Evolutionary conservation across 2,888 invertebrate genomes (phyloP), one percentile per base, ranked within the genome.

Genomic region (Omphaloscelis lunosa): DNA sequence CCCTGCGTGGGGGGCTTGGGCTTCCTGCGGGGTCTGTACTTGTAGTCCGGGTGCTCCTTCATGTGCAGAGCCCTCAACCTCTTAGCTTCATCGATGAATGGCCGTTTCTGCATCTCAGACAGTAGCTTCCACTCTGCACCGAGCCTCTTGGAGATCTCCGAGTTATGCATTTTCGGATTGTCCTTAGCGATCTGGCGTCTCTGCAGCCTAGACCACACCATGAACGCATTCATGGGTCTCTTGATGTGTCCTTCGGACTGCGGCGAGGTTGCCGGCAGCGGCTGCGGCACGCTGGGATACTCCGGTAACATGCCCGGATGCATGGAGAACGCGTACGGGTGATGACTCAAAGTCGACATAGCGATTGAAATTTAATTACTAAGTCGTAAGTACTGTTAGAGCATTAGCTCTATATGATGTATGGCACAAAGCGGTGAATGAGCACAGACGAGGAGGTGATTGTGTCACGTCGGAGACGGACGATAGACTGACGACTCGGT

Each of bases 181-280:
- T 99, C 99, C 95, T 98, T 97, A 1, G 99, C 99, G 91, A 99
- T 99, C 95, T 99, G 99, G 74, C 99, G 97, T 27, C 99, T 97
- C 94, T 99, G 99, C 61, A 99, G 98, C 62, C 99, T 97, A 9
- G 99, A 99, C 99, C 99, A 99, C 51, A 99, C 99, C 99, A 99
- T 99, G 96, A 99, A 99, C 0, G 99, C 99, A 96, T 99, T 99
- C 99, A 99, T 99, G 4, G 99, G 99, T 34, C 99, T 97, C 95
- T 99, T 99, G 92, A 99, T 99, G 95, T 99, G 99, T 17, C 97
- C 98, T 89, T 98, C 98, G 59, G 95, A 95, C 82, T 95, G 95
- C 70, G 97, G 96, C 8, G 97, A 97, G 11, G 95, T 94, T 0
- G 96, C 95, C 59, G 96, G 95, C 88, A 96, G 91, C 85, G 96